Conservation (phyloP, 2,113 vertebrate species). For the Pimephales promelas region DNA sequence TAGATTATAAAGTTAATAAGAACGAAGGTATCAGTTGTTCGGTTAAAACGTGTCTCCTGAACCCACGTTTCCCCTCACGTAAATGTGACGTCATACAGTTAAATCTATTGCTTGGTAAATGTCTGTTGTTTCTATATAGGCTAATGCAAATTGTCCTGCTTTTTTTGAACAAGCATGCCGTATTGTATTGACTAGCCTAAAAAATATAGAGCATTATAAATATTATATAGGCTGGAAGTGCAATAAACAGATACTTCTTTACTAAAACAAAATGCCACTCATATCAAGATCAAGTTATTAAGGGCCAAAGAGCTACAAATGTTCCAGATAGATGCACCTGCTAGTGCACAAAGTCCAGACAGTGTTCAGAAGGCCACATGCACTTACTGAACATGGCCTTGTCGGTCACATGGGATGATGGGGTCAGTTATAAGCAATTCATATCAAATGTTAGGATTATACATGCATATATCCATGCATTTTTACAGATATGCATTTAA, state of each 20-base stretch:
- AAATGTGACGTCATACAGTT: neutral
- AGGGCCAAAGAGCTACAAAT: neutral
- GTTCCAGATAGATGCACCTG: conserved; percentile 6
- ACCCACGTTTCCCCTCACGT: conserved; percentile 10
- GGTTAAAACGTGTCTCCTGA: neutral
- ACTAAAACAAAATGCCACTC: neutral
- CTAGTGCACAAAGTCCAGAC: neutral
- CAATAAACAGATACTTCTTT: neutral
- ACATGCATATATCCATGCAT: neutral
- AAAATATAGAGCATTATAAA: neutral
- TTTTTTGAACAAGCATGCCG: neutral
- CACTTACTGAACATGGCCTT: conserved; percentile 30
- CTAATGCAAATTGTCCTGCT: neutral
- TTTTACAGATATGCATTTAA: neutral
- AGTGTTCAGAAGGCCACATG: neutral
- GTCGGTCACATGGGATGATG: conserved; percentile 5
- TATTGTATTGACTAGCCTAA: neutral
- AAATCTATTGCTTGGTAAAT: neutral
- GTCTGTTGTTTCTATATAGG: neutral
- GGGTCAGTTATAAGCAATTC: neutral
- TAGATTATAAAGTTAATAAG: neutral
- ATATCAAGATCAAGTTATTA: neutral
- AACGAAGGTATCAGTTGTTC: neutral
- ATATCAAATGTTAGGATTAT: neutral
- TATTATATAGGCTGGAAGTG: neutral